These are phyloP conservation scores for Cichlasoma orientale DNA, from an alignment of 2,797 vertebrate species.

Conservation along the genomic window DNA sequence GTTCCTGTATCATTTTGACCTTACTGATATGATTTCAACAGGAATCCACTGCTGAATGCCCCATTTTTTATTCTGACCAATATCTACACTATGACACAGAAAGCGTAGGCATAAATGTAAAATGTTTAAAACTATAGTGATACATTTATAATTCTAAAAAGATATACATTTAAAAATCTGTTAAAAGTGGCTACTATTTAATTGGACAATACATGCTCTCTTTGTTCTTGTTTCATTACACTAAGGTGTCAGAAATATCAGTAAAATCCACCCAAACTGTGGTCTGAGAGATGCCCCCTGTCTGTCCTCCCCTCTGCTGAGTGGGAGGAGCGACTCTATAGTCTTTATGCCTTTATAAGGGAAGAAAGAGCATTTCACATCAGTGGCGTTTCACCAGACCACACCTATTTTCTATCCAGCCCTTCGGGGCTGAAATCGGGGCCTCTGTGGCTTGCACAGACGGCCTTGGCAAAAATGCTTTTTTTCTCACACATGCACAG, in stretches of 20 bases:
- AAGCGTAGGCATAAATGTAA: neutral
- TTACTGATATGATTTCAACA: neutral
- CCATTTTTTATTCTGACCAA: neutral
- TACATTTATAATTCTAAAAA: neutral
- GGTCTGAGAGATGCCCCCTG: conserved; percentile 29
- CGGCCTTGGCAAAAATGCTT: conserved; percentile 59
- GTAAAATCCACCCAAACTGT: conserved; percentile 6
- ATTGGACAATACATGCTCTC: neutral
- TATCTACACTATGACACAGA: neutral
- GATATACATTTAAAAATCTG: neutral
- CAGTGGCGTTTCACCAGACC: conserved; percentile 53
- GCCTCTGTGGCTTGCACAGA: conserved; percentile 61
- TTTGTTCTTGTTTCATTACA: neutral
- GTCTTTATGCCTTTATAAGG: conserved; percentile 47
- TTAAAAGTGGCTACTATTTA: neutral
- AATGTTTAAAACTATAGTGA: neutral
- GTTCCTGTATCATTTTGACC: neutral
- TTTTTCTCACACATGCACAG: conserved; percentile 32
- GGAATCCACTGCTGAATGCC: neutral
- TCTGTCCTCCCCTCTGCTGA: conserved; percentile 20
- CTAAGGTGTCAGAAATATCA: conserved; percentile 17
- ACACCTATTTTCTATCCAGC: conserved; percentile 66
- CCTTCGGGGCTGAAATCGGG: conserved; percentile 54
- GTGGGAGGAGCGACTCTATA: conserved; percentile 36
- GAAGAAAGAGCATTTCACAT: conserved; percentile 44